Percentiles rank a stretch among this genome's conserved stretches.
Evolutionary conservation across 2,888 invertebrate genomes (phyloP).

Genomic region (Ochropleura leucogaster): DNA sequence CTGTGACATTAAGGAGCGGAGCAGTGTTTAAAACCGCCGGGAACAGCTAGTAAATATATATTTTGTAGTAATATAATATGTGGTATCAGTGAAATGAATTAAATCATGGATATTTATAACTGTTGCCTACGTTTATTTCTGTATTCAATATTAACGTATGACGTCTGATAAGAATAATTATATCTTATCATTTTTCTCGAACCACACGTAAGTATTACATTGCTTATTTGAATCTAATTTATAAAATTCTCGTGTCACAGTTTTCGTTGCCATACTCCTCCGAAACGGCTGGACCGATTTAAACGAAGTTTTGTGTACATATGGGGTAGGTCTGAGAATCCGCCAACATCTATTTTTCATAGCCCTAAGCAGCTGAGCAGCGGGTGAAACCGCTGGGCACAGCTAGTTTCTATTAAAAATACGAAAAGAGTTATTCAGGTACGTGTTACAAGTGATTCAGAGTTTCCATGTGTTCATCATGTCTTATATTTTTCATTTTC

Average conservation of each 20-base stretch:
- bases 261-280: too few species aligned
- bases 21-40: too few species aligned
- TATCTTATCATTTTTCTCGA: constrained; percentile 6
- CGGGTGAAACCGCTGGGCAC: too few species aligned
- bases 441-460: not conserved
- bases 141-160: not conserved
- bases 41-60: too few species aligned
- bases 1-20: too few species aligned
- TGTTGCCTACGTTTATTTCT: not conserved
- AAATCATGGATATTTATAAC: constrained; percentile 13
- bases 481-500: not conserved
- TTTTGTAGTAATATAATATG: too few species aligned
- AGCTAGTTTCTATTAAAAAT: not conserved
- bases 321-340: too few species aligned
- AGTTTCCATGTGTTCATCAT: not conserved
- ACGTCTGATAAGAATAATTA: not conserved
- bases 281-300: too few species aligned
- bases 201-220: not conserved
- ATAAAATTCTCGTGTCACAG: too few species aligned
- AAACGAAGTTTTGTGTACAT: too few species aligned
- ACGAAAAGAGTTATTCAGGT: not conserved
- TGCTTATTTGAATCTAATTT: not conserved
- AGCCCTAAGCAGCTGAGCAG: too few species aligned
- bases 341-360: too few species aligned
- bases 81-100: not conserved